Percentiles rank a stretch among this genome's conserved stretches.
These are phyloP conservation scores for Bruchidius siliquastri DNA, from an alignment of 2,888 invertebrate species.

Conservation along the genomic window DNA sequence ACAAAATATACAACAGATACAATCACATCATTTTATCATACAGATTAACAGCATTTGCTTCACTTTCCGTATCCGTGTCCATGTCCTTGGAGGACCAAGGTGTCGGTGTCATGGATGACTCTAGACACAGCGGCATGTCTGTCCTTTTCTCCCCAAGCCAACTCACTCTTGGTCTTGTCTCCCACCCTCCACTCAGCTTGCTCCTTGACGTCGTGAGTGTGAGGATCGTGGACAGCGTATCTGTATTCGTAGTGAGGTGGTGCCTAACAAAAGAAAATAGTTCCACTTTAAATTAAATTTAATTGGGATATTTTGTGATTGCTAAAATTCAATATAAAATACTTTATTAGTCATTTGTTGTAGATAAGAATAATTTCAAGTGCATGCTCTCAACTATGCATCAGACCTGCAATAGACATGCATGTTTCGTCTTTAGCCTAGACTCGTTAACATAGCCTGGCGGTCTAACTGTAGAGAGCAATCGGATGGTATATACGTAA, in stretches of 20 bases:
- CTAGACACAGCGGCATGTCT: constrained; percentile 13
- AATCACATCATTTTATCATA: not conserved
- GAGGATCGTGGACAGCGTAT: constrained; percentile 26
- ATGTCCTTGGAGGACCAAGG: constrained; percentile 2
- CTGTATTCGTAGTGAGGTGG: constrained; percentile 29
- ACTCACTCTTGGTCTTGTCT: constrained; percentile 20
- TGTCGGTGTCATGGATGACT: constrained; percentile 9
- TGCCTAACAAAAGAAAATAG: constrained; percentile 13
- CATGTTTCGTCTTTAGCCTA: too few species aligned
- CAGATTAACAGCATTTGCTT: not conserved
- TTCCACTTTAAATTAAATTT: not conserved
- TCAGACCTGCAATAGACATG: too few species aligned
- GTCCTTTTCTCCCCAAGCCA: constrained; percentile 11
- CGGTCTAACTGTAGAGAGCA: too few species aligned
- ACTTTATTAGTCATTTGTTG: too few species aligned
- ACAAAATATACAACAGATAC: not conserved
- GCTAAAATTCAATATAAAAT: too few species aligned
- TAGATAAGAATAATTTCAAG: too few species aligned
- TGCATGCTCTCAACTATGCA: too few species aligned
- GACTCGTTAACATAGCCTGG: too few species aligned
- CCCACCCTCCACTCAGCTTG: constrained; percentile 24
- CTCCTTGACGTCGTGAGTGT: constrained; percentile 28
- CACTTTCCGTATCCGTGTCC: constrained; percentile 4
- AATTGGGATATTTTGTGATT: not conserved
- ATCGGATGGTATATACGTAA: too few species aligned